Evolutionary conservation across 2,797 vertebrate species (phyloP).

Genomic region (Tragelaphus oryx): DNA sequence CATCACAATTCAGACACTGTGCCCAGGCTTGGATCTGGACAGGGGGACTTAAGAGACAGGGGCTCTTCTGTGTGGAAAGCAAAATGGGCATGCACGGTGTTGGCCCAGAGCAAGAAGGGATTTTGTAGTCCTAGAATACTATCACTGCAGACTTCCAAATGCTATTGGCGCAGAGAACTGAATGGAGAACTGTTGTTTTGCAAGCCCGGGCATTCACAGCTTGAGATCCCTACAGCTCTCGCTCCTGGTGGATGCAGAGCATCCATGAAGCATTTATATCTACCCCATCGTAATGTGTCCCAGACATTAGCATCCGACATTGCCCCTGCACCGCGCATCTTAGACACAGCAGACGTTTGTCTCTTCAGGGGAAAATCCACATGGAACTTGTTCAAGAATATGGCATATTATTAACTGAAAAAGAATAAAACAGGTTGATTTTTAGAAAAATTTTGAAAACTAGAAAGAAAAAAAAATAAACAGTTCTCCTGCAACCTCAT

Average conservation of each 20-base stretch:
- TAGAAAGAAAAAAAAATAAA: background rate
- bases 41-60: background rate
- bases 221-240: background rate
- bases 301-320: background rate
- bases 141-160: background rate
- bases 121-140: background rate
- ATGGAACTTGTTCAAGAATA: background rate
- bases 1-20: no score
- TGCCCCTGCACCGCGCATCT: fast-evolving
- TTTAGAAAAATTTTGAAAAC: background rate
- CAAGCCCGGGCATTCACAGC: background rate
- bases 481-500: background rate
- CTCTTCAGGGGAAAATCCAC: background rate
- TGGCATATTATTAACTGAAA: background rate
- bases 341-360: fast-evolving
- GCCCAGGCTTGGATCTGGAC: background rate
- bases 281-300: background rate
- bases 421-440: background rate
- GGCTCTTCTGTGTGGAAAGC: background rate
- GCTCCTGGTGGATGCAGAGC: background rate
- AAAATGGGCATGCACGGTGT: background rate
- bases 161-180: background rate
- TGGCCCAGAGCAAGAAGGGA: background rate
- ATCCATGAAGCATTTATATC: background rate
- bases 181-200: background rate